These are phyloP conservation scores for Babylonia areolata DNA, from an alignment of 1,140 invertebrate genomes.

Conservation along the genomic window DNA sequence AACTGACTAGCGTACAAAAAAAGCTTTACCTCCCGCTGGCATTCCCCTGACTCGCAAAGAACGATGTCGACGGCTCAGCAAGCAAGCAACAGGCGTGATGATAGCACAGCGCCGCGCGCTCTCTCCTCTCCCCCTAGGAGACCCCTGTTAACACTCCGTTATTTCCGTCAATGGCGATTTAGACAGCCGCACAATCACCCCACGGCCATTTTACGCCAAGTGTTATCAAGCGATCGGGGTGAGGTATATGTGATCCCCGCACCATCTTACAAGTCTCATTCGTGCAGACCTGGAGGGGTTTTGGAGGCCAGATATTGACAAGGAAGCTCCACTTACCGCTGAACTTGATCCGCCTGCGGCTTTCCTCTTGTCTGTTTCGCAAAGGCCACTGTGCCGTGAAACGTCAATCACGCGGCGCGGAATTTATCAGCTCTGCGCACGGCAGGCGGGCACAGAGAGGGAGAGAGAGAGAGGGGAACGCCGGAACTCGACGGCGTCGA, in stretches of 20 bases:
- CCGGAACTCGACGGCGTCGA: slow-evolving; percentile 12
- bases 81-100: slow-evolving; percentile 2
- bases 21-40: neutral
- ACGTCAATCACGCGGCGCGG: slow-evolving; percentile 9
- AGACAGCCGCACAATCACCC: neutral
- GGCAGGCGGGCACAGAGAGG: too few species aligned
- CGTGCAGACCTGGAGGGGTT: neutral
- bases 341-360: neutral
- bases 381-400: slow-evolving; percentile 6
- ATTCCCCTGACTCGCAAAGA: neutral
- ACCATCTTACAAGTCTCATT: neutral
- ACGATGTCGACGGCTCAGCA: neutral
- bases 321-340: neutral
- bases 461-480: slow-evolving; percentile 28
- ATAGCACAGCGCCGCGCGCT: neutral
- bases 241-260: neutral
- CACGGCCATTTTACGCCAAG: neutral
- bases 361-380: slow-evolving; percentile 7
- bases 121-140: neutral
- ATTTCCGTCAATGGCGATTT: slow-evolving; percentile 6
- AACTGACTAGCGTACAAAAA: neutral
- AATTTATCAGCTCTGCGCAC: slow-evolving; percentile 25
- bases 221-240: neutral
- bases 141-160: slow-evolving; percentile 11
- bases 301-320: neutral